Evolutionary conservation across 2,797 vertebrate species (phyloP).

Genomic region (Crenuchus spilurus): DNA sequence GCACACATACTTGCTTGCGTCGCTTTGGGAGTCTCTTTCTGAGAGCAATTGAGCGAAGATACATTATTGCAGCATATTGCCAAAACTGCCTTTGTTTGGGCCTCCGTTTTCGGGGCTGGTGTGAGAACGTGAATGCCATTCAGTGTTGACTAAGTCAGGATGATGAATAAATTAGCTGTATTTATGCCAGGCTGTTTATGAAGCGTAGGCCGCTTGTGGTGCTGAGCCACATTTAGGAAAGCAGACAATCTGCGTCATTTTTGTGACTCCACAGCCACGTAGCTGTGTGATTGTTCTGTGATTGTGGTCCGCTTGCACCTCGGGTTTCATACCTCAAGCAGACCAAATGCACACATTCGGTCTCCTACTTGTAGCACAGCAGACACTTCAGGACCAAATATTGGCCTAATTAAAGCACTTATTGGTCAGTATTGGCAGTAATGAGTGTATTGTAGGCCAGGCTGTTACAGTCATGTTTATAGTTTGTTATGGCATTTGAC

Average conservation of each 20-base stretch:
- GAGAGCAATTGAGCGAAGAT: neutral
- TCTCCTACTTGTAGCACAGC: neutral
- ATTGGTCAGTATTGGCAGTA: too few species aligned
- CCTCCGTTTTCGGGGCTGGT: neutral
- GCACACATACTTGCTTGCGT: constrained; percentile 19
- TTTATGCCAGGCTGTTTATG: neutral
- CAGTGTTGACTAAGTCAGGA: neutral
- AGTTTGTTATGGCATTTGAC: too few species aligned
- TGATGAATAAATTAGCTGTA: neutral
- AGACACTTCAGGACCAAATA: neutral
- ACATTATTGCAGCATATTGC: constrained; percentile 5
- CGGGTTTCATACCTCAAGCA: neutral
- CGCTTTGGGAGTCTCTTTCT: constrained; percentile 1
- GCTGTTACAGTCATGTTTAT: too few species aligned
- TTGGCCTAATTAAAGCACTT: too few species aligned
- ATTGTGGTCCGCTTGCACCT: neutral
- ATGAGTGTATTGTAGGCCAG: too few species aligned
- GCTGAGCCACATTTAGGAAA: neutral
- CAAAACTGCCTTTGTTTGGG: neutral
- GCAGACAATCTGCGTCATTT: constrained; percentile 8
- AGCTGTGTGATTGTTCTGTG: neutral
- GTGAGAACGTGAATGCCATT: neutral
- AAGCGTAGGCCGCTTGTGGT: neutral
- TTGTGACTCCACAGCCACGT: neutral
- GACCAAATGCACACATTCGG: neutral